Percentiles rank a stretch among this genome's conserved stretches.
Conservation (phyloP, 2,113 vertebrate species). For the Corydoras sp. region DNA sequence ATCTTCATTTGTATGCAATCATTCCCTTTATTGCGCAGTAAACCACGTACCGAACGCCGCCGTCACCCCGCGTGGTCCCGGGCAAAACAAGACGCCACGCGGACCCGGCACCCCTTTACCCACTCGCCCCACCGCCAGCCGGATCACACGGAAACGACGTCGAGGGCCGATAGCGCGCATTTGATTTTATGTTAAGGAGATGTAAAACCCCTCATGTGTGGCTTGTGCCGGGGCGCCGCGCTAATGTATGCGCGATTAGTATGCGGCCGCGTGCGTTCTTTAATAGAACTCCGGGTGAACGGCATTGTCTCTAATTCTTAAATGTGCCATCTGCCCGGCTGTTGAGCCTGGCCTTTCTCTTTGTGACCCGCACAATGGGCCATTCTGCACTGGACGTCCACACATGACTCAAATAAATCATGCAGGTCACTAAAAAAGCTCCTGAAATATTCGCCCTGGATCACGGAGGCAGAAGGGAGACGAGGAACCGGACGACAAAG, state of each 20-base stretch:
- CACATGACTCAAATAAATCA: slow-evolving; percentile 47
- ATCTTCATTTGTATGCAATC: background rate
- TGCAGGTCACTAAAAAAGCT: slow-evolving; percentile 26
- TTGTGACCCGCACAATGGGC: slow-evolving; percentile 46
- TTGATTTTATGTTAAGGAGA: slow-evolving; percentile 56
- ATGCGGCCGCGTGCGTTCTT: slow-evolving; percentile 42
- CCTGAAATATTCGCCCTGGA: slow-evolving; percentile 23
- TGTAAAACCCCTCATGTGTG: slow-evolving; percentile 43
- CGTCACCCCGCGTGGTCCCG: no score
- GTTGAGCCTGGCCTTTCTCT: slow-evolving; percentile 44
- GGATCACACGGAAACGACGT: no score
- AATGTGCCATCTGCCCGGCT: slow-evolving; percentile 49
- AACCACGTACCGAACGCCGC: no score
- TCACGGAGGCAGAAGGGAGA: slow-evolving; percentile 4
- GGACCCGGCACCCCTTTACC: no score
- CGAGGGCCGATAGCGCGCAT: no score
- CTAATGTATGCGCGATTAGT: slow-evolving; percentile 55
- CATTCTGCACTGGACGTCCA: slow-evolving; percentile 42
- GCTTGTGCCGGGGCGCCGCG: slow-evolving; percentile 20
- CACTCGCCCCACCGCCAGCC: no score
- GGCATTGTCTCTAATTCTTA: slow-evolving; percentile 49
- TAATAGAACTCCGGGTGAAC: slow-evolving; percentile 44
- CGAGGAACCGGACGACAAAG: background rate
- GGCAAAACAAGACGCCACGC: no score
- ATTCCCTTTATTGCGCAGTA: no score